Evolutionary conservation across 2,113 vertebrate species (phyloP), one percentile per base, ranked within the genome.

Genomic region (Xiphophorus maculatus): DNA sequence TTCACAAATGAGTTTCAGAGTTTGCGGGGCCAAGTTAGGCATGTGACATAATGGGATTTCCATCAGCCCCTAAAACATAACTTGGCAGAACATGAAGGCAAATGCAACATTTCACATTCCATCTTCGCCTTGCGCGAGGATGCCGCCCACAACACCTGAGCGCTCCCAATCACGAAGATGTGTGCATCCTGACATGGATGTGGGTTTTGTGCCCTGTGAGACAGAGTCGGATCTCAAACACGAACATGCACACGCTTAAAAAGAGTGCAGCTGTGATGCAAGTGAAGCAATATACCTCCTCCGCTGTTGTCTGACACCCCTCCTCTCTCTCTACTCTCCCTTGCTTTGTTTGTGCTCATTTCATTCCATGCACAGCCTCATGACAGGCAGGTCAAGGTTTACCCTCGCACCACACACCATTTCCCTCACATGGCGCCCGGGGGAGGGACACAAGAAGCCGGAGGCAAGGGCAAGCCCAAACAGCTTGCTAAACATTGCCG

Each of bases 381-480:
- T 93, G 96, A 96, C 96, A 96, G 95, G 95, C 96, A 96, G 96
- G 96, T 97, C 96, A 97, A 96, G 95, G 95, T 97, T 97, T 97
- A 95, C 96, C 96, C 96, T 95, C 94, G 93, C 95, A 94, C 95
- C 96, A 96, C 95, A 96, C 96, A 95, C 96, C 96, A 96, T 97
- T 97, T 97, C 95, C 94, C 91, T 88, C 90, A 65, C 89, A 93
- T 28, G 71, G 93, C 88, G 96, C 97, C 97, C 92, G 89, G 94
- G 96, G 97, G 96, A 96, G 96, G 95, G 95, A 96, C 96, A 96
- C 94, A 94, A 90, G 92, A 88, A 78, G 95, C 97, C 94, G 8
- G 83, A 95, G 96, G 97, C 97, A 98, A 98, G 96, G 97, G 95
- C 96, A 97, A 90, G 88, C 85, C 91, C 88, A 84, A 90, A 90